Evolutionary conservation across 2,113 vertebrate species (phyloP), one percentile per base, ranked within the genome.

Genomic region (Muntiacus muntjak): DNA sequence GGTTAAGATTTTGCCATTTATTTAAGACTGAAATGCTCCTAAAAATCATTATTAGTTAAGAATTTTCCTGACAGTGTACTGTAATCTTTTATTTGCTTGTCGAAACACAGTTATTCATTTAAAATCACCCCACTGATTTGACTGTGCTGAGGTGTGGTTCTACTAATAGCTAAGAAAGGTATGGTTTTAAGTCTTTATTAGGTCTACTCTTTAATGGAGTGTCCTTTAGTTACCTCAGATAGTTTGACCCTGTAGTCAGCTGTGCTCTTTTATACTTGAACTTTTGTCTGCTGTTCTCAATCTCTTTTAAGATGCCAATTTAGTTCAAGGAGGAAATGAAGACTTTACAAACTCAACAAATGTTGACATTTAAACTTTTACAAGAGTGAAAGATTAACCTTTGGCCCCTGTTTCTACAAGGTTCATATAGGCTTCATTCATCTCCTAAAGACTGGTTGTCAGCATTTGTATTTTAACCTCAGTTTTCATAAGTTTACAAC

Each of bases 281-380:
- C 21, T 74, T 64, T 57, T 87, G 50, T 82, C 78, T 50, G 43
- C 71, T 85, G 26, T 91, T 84, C 64, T 91, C 40, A 83, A 1
- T 84, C 28, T 30, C 19, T 96, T 93, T 50, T 50, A 96, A 93
- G 33, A 83, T 76, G 45, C 71, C 71, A 86, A 0, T 89, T 94
- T 92, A 89, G 71, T 97, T 36, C 60, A 89, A 64, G 36, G 36
- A 95, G 87, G 83, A 97, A 92, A 23, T 5, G 85, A 84, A 94
- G 85, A 76, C 33, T 89, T 97, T 88, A 76, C n/a, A 91, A 97
- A 79, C 36, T 79, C 79, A 79, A 45, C 62, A 40, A 94, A 97
- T 96, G 90, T 91, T 87, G 78, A 84, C 74, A 52, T 94, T 97
- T 95, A 96, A 98, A 91, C 33, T 94, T 97, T 89, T 67, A 87